Conservation (phyloP, 1,140 invertebrate genomes). For the Bombus waltoni region DNA sequence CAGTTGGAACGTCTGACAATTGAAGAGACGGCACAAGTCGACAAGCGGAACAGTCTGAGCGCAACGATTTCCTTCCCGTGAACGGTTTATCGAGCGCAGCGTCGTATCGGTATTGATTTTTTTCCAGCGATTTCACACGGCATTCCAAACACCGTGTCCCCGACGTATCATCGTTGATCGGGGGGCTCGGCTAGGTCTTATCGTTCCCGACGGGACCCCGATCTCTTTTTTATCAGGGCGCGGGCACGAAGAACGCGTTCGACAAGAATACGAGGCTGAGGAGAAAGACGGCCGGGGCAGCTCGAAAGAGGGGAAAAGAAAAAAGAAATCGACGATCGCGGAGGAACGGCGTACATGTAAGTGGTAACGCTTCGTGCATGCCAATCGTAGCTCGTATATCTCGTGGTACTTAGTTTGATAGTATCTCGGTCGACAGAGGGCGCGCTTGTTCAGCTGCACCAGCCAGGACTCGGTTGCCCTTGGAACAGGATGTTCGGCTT, state of each 20-base stretch:
- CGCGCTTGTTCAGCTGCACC: slow-evolving; percentile 52
- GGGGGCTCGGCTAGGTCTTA: slow-evolving; percentile 20
- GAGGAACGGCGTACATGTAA: slow-evolving; percentile 67
- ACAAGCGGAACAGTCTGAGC: neutral
- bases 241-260: slow-evolving; percentile 51
- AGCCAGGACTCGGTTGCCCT: slow-evolving; percentile 42
- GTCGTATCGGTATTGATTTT: slow-evolving; percentile 39
- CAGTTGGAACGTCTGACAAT: no score
- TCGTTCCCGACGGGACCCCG: slow-evolving; percentile 3
- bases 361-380: slow-evolving; percentile 72
- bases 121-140: slow-evolving; percentile 49
- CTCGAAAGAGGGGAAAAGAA: slow-evolving; percentile 4
- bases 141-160: slow-evolving; percentile 34
- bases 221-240: slow-evolving; percentile 52
- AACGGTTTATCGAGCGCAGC: slow-evolving; percentile 18
- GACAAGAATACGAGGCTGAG: slow-evolving; percentile 42
- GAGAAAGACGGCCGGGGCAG: neutral
- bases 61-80: neutral
- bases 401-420: slow-evolving; percentile 67
- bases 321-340: slow-evolving; percentile 30
- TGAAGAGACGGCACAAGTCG: neutral
- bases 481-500: slow-evolving; percentile 65
- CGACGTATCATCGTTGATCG: slow-evolving; percentile 38
- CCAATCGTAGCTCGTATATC: slow-evolving; percentile 74
- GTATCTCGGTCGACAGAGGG: slow-evolving; percentile 68